Base-by-base conservation (phyloP, 2,888 invertebrate species). In the Cosmia trapezina region DNA sequence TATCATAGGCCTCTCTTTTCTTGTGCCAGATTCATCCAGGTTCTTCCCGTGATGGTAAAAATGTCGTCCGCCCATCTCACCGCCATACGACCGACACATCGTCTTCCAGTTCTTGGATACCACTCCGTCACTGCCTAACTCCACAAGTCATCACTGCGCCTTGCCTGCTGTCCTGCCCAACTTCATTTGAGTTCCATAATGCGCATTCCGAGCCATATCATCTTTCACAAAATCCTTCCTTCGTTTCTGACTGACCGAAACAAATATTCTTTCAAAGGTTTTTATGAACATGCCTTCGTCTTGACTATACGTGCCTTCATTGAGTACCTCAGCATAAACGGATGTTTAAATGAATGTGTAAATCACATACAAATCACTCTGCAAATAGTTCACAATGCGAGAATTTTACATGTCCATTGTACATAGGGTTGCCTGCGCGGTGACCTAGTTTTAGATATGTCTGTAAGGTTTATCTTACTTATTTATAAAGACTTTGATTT, bases 371-470 rank as follows among this genome's bases (percentile, higher is more conserved):
- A 76, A 72, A 66, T 63, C 14, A 41, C 22, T 41, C 73, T 8
- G 59, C 56, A 77, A 67, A 77, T 73, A 70, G 63, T 54, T 33
- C 0, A 80, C 80, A 80, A 80, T 49, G 51, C 19, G 5, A 37
- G 9, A 11, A 11, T 63, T 77, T 81, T 37, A 53, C 82, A 70
- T 78, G 61, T 70, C 78, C 60, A 70, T 81, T 81, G 80, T 41
- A 11, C 0, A 8, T 47, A 68, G 45, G 54, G 37, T 51, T 65
- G 62, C 4, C 43, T n/a, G 2, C 37, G 57, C 5, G 4, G 11
- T 81, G 70, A 70, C 76, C 76, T 53, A 70, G 28, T 64, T 80
- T 33, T 1, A 28, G 3, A 43, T 37, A 28, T 51, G 43, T n/a
- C 19, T 49, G 4, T 73, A 9, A 51, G 9, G 0, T 73, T 19